These are phyloP conservation scores for Heterotis niloticus DNA, from an alignment of 2,113 vertebrate genomes.

Conservation along the genomic window DNA sequence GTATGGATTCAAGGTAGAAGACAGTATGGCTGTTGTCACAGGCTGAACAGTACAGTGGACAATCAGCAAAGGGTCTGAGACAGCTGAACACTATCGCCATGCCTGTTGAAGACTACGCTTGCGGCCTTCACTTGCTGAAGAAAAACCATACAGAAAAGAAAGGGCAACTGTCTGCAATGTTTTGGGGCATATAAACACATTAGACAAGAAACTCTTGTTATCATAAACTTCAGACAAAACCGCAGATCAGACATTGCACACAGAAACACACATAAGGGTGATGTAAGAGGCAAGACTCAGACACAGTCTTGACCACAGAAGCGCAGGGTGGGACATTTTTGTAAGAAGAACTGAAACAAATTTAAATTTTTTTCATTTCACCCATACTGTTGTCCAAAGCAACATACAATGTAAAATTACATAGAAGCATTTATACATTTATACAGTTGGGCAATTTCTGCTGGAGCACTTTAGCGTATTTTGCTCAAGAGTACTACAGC, in stretches of 20 bases:
- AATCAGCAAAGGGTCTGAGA: background rate
- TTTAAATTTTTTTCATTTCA: too few species aligned
- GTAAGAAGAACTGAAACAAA: too few species aligned
- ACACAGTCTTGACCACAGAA: too few species aligned
- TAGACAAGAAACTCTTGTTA: conserved; percentile 2
- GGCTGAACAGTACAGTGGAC: too few species aligned
- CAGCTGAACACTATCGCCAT: background rate
- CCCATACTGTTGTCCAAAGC: too few species aligned
- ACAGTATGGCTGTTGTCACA: background rate
- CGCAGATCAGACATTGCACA: background rate
- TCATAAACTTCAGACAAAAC: background rate
- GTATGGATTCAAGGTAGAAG: too few species aligned
- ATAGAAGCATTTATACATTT: too few species aligned
- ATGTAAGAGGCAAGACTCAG: background rate
- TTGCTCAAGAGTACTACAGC: too few species aligned
- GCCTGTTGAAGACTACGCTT: conserved; percentile 13
- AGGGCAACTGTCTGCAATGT: background rate
- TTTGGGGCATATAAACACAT: background rate
- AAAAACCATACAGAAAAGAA: conserved; percentile 23
- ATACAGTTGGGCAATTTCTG: too few species aligned
- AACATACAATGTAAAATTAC: too few species aligned
- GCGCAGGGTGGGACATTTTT: too few species aligned
- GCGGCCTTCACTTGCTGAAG: conserved; percentile 14
- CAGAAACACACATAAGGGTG: background rate
- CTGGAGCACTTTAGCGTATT: too few species aligned